phyloP scores from a whole-genome alignment of 1,140 invertebrate species.

The Chlorops oryzae region DNA sequence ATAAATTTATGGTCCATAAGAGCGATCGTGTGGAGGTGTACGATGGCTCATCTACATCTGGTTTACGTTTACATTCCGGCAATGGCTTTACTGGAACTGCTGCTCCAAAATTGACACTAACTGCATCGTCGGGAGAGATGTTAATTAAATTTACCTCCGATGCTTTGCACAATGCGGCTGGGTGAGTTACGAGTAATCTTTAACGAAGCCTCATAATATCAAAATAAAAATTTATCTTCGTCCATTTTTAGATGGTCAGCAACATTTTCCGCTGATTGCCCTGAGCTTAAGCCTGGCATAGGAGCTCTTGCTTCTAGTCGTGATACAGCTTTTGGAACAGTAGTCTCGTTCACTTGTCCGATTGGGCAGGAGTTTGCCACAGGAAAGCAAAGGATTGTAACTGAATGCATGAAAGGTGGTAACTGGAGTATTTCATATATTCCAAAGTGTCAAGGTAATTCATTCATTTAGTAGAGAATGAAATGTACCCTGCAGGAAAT shows the following conservation, averaged over 20 bases:
- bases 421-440: slow-evolving; percentile 91
- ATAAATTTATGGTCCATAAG: slow-evolving; percentile 77
- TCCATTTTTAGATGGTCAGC: slow-evolving; percentile 69
- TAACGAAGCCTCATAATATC: fast-evolving
- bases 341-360: slow-evolving; percentile 85
- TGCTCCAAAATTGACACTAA: slow-evolving; percentile 81
- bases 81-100: slow-evolving; percentile 77
- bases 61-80: slow-evolving; percentile 78
- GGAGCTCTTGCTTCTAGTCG: slow-evolving; percentile 83
- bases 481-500: not conserved
- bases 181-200: slow-evolving; percentile 20
- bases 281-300: slow-evolving; percentile 71
- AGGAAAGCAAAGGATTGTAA: slow-evolving; percentile 74
- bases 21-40: slow-evolving; percentile 86
- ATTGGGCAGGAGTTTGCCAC: slow-evolving; percentile 92
- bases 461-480: too few species aligned
- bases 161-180: slow-evolving; percentile 70
- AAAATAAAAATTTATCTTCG: not conserved
- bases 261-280: slow-evolving; percentile 90
- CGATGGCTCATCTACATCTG: slow-evolving; percentile 79
- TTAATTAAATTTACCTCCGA: slow-evolving; percentile 81
- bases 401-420: slow-evolving; percentile 80
- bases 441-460: slow-evolving; percentile 78
- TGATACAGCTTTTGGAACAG: slow-evolving; percentile 87
- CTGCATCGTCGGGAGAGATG: slow-evolving; percentile 89